A percentile compares a stretch with the other conserved stretches of the same genome.
phyloP scores from a whole-genome alignment of 1,140 invertebrate genomes.

The Lutraria rhynchaena region DNA sequence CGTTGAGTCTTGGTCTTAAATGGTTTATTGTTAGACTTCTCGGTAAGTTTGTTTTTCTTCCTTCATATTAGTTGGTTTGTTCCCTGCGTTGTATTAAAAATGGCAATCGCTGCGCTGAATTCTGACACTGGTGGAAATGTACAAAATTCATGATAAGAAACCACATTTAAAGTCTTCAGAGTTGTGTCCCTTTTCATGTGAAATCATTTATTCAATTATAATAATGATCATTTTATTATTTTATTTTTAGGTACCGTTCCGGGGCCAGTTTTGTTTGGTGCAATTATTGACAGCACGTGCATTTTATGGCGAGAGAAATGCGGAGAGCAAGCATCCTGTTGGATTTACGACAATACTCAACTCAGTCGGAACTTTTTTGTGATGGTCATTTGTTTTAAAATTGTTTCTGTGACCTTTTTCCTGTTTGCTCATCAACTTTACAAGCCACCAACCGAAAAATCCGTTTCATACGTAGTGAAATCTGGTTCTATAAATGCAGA shows the following conservation, averaged over 20 bases:
- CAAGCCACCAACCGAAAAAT: slow-evolving; percentile 56
- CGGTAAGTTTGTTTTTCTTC: too few species aligned
- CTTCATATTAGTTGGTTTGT: too few species aligned
- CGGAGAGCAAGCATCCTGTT: slow-evolving; percentile 76
- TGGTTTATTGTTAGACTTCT: slow-evolving; percentile 50
- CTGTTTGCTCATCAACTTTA: slow-evolving; percentile 56
- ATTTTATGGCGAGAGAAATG: slow-evolving; percentile 79
- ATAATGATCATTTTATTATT: background rate
- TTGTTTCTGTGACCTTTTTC: slow-evolving; percentile 47
- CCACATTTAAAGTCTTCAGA: too few species aligned
- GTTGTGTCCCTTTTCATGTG: too few species aligned
- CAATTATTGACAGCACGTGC: slow-evolving; percentile 78
- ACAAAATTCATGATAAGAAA: too few species aligned
- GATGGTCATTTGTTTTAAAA: slow-evolving; percentile 48
- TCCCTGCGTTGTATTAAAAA: too few species aligned
- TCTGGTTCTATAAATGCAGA: too few species aligned
- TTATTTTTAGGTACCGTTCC: slow-evolving; percentile 76
- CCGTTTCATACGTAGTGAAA: slow-evolving; percentile 1
- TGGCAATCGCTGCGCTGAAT: too few species aligned
- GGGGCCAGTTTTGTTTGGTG: slow-evolving; percentile 78
- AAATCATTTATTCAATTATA: too few species aligned
- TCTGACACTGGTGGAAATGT: too few species aligned
- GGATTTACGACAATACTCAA: slow-evolving; percentile 78
- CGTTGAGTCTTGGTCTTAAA: slow-evolving; percentile 46
- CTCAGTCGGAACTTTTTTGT: slow-evolving; percentile 66